Conservation (phyloP, 2,888 invertebrate species). For the Neoaliturus tenellus region DNA sequence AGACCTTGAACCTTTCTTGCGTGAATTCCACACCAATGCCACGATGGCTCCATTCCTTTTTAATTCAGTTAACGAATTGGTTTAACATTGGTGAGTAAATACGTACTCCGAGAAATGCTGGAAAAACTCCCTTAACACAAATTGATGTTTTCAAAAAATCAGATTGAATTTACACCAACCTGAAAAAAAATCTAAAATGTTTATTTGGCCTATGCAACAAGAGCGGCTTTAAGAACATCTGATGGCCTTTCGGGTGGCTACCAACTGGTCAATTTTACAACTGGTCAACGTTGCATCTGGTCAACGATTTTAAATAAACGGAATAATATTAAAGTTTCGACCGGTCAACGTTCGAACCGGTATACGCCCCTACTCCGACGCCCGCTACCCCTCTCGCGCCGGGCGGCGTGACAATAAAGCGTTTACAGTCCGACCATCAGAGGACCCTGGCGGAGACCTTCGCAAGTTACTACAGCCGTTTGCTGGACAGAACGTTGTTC, state of each 20-base stretch:
- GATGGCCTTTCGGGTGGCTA: not conserved
- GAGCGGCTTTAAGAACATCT: not conserved
- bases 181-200: not conserved
- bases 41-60: slow-evolving; percentile 58
- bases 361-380: too few relatives aligned
- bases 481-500: too few relatives aligned
- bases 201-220: not conserved
- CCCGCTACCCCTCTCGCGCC: too few relatives aligned
- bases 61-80: not conserved
- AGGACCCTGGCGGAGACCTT: too few relatives aligned
- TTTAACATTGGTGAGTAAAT: not conserved
- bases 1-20: slow-evolving; percentile 57
- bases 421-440: too few relatives aligned
- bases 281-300: too few relatives aligned
- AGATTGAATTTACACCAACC: not conserved
- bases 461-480: too few relatives aligned
- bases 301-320: too few relatives aligned
- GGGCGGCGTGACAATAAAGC: too few relatives aligned
- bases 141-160: not conserved
- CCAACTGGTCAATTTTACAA: too few relatives aligned
- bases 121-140: not conserved
- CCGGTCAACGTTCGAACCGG: too few relatives aligned
- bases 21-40: slow-evolving; percentile 52
- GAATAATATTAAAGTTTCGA: too few relatives aligned
- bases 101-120: not conserved